phyloP scores from a whole-genome alignment of 92 coral and sea anemone species.

The Pocillopora grandis region DNA sequence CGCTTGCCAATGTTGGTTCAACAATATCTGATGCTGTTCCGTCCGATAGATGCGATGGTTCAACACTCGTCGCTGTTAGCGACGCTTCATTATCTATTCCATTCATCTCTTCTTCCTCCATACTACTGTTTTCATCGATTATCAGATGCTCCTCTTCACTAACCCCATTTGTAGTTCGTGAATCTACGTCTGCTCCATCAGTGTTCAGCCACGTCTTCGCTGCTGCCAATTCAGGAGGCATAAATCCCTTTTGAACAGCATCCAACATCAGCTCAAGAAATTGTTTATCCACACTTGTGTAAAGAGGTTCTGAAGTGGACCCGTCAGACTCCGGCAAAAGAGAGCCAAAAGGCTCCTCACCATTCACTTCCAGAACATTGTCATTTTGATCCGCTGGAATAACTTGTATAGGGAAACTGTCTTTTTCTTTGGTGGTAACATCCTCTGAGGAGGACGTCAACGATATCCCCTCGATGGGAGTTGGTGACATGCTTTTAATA shows the following conservation, averaged over 20 bases:
- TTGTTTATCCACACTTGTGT: conserved; percentile 67
- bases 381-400: conserved; percentile 36
- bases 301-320: conserved; percentile 20
- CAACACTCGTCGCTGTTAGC: neutral
- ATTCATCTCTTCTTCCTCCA: neutral
- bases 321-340: conserved; percentile 5
- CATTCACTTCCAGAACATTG: conserved; percentile 18
- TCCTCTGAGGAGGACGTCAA: neutral
- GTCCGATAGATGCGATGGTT: neutral
- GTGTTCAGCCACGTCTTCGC: conserved; percentile 32
- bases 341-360: conserved; percentile 14
- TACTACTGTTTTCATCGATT: neutral
- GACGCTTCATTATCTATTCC: neutral
- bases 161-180: neutral
- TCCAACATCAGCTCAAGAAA: conserved; percentile 81
- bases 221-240: conserved; percentile 48
- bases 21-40: neutral
- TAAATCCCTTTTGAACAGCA: conserved; percentile 74
- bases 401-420: conserved; percentile 13
- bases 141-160: neutral
- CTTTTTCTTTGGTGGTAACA: neutral
- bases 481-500: conserved; percentile 28
- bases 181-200: conserved; percentile 1
- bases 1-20: neutral
- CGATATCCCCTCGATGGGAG: conserved; percentile 29